Evolutionary conservation across 2,797 vertebrate species (phyloP).

Genomic region (Gallirallus australis): DNA sequence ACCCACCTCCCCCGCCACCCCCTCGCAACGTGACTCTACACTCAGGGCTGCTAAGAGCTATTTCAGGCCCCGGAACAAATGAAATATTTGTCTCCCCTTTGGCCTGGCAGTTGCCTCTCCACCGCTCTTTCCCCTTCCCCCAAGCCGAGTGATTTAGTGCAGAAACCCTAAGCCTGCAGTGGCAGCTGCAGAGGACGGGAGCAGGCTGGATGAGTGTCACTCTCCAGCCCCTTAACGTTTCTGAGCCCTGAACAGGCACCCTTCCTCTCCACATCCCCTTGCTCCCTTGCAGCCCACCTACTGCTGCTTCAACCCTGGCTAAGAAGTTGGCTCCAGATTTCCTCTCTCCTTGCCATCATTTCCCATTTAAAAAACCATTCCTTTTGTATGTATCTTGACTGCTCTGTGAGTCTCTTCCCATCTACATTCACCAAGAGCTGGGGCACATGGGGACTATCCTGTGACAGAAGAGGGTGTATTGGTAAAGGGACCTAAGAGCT

Average conservation of each 20-base stretch:
- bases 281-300: neutral
- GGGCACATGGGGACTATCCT: neutral
- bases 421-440: neutral
- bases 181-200: neutral
- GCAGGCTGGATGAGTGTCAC: neutral
- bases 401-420: neutral
- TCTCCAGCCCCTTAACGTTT: neutral
- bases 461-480: neutral
- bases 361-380: neutral
- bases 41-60: constrained; percentile 40
- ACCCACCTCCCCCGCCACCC: neutral
- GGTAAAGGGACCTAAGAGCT: neutral
- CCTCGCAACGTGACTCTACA: neutral
- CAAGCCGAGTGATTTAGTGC: neutral
- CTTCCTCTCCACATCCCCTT: accelerated
- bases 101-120: constrained; percentile 34
- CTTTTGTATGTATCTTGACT: neutral
- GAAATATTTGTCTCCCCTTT: constrained; percentile 44
- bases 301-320: neutral
- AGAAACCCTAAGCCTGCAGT: neutral
- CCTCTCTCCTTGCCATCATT: neutral
- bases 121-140: neutral
- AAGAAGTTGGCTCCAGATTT: neutral
- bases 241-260: neutral
- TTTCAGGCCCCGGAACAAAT: constrained; percentile 61